Evolutionary conservation across 2,113 vertebrate genomes (phyloP).

Genomic region (Nothocercus nigrocapillus): DNA sequence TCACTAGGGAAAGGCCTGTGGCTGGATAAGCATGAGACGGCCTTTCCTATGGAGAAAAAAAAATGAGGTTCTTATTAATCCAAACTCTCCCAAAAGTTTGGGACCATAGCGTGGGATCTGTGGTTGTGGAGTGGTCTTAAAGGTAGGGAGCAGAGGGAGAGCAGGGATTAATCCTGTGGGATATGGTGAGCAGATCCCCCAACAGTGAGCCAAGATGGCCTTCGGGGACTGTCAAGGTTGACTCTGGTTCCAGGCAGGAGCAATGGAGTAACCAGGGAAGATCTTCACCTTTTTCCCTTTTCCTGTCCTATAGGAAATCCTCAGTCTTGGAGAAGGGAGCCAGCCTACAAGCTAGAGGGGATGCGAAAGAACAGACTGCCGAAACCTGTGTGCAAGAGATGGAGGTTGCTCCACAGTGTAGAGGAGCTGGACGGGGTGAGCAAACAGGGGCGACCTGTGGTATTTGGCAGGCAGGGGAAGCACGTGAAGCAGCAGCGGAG

Average conservation of each 20-base stretch:
- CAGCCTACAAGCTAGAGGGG: neutral
- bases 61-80: neutral
- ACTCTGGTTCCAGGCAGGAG: neutral
- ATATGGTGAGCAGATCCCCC: neutral
- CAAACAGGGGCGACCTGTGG: neutral
- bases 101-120: neutral
- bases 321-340: neutral
- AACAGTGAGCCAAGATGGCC: neutral
- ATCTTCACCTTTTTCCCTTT: neutral
- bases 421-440: neutral
- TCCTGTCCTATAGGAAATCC: neutral
- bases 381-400: neutral
- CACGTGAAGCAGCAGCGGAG: neutral
- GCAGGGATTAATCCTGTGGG: neutral
- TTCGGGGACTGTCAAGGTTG: neutral
- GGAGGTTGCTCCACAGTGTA: neutral
- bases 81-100: neutral
- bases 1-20: neutral
- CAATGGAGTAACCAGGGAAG: neutral
- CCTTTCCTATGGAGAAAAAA: neutral
- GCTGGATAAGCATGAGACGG: neutral
- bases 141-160: neutral
- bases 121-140: neutral
- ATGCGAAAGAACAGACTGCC: neutral
- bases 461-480: neutral